Conservation (phyloP, 2,888 invertebrate genomes). For the Philereme vetulata region DNA sequence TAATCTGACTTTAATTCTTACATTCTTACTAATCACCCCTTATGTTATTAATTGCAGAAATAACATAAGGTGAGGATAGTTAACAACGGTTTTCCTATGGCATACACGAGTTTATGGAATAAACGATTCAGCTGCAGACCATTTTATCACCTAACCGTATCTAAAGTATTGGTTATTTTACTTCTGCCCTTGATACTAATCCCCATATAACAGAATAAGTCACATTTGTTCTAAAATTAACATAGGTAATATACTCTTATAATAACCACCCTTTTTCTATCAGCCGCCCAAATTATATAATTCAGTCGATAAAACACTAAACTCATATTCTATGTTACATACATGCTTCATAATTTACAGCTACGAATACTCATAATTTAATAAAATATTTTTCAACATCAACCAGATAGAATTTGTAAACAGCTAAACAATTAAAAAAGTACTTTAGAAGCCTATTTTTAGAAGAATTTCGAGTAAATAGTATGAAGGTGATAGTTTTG, state of each 20-base stretch:
- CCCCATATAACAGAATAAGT: too few species aligned
- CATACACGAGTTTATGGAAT: too few species aligned
- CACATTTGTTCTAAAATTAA: too few species aligned
- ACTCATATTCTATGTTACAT: constrained; percentile 39
- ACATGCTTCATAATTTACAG: constrained; percentile 22
- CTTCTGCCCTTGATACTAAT: too few species aligned
- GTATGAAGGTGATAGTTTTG: constrained; percentile 46
- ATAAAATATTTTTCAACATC: constrained; percentile 75
- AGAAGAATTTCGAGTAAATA: constrained; percentile 55
- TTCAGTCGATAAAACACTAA: constrained; percentile 74
- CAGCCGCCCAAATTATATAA: constrained; percentile 57
- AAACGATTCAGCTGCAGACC: too few species aligned
- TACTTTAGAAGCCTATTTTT: constrained; percentile 55
- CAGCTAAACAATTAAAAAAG: constrained; percentile 66
- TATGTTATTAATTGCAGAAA: too few species aligned
- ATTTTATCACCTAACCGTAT: too few species aligned
- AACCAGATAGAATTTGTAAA: constrained; percentile 80
- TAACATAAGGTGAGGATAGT: too few species aligned
- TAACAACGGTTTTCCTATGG: too few species aligned
- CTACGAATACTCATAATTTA: constrained; percentile 48
- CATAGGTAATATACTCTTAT: constrained; percentile 18
- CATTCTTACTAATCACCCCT: too few species aligned
- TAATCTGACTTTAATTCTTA: too few species aligned
- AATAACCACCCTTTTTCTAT: constrained; percentile 30
- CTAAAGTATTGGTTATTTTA: too few species aligned